phyloP scores from a whole-genome alignment of 2,888 invertebrate genomes.

The Hirtodrosophila duncani region DNA sequence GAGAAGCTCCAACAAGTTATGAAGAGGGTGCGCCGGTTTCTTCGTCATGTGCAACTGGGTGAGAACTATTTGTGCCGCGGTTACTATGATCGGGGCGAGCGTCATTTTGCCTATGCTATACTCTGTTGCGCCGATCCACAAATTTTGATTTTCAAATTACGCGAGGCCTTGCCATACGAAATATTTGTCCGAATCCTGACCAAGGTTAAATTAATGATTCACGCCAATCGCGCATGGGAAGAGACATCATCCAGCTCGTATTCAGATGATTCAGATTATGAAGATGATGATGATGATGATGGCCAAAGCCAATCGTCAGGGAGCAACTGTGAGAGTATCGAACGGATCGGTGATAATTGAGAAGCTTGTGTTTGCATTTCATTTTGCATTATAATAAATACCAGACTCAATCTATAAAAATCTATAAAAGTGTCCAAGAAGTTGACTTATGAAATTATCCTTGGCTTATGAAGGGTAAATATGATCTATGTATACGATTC shows the following conservation, averaged over 20 bases:
- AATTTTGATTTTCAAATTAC: conserved; percentile 9
- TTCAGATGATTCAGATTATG: not conserved
- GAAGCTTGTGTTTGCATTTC: too few relatives aligned
- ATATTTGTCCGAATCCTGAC: conserved; percentile 9
- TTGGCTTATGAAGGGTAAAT: too few relatives aligned
- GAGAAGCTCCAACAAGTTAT: too few relatives aligned
- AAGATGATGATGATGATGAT: not conserved
- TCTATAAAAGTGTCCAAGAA: too few relatives aligned
- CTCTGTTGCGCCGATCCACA: conserved; percentile 17
- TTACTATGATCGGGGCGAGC: conserved; percentile 2
- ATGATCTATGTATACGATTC: too few relatives aligned
- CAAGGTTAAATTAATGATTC: conserved; percentile 1
- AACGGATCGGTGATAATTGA: too few relatives aligned
- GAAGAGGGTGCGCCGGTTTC: not conserved
- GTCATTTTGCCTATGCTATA: conserved; percentile 17
- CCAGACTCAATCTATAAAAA: too few relatives aligned
- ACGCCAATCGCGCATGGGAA: conserved; percentile 1
- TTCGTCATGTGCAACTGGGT: conserved; percentile 14
- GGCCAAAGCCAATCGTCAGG: too few relatives aligned
- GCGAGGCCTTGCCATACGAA: conserved; percentile 2
- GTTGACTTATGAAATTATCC: too few relatives aligned
- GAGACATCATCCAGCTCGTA: not conserved
- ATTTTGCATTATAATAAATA: too few relatives aligned
- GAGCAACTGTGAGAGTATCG: too few relatives aligned
- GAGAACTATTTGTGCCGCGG: conserved; percentile 7